Evolutionary conservation across 2,113 vertebrate genomes (phyloP).

Genomic region (Pseudopipra pipra): DNA sequence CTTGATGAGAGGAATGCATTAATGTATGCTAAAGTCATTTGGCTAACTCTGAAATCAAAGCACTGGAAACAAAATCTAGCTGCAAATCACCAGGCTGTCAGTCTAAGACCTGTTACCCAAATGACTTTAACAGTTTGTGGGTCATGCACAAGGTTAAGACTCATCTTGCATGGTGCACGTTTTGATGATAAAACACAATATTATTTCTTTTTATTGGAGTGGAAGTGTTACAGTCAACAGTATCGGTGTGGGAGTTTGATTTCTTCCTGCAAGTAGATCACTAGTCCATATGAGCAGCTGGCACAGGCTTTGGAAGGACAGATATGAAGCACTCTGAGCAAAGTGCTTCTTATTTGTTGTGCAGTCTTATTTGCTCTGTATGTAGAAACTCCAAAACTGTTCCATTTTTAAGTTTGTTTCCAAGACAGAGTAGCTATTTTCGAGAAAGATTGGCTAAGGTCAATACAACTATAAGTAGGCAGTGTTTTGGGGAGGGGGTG

Average conservation of each 20-base stretch:
- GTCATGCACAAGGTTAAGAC: conserved; percentile 56
- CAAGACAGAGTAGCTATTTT: not conserved
- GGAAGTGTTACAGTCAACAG: conserved; percentile 23
- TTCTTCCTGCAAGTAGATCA: conserved; percentile 20
- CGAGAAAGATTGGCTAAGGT: not conserved
- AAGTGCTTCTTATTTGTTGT: not conserved
- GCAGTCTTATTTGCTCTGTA: not conserved
- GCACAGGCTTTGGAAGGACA: not conserved
- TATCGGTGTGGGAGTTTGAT: conserved; percentile 13
- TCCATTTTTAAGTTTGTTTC: not conserved
- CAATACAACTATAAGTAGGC: rapidly evolving
- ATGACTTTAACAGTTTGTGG: conserved; percentile 73
- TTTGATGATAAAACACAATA: conserved; percentile 59
- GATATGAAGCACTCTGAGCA: rapidly evolving
- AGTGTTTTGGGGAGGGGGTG: not conserved
- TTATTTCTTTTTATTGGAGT: conserved; percentile 33
- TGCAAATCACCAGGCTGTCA: conserved; percentile 68
- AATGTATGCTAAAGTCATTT: conserved; percentile 72
- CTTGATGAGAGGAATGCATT: conserved; percentile 26
- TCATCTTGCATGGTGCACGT: not conserved
- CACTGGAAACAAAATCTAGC: conserved; percentile 55
- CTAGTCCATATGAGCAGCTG: conserved; percentile 1
- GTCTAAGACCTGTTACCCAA: conserved; percentile 59
- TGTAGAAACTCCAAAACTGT: not conserved
- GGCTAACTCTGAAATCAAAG: conserved; percentile 54